Conservation (phyloP, 2,888 invertebrate species). For the Lasioglossum leucozonium region DNA sequence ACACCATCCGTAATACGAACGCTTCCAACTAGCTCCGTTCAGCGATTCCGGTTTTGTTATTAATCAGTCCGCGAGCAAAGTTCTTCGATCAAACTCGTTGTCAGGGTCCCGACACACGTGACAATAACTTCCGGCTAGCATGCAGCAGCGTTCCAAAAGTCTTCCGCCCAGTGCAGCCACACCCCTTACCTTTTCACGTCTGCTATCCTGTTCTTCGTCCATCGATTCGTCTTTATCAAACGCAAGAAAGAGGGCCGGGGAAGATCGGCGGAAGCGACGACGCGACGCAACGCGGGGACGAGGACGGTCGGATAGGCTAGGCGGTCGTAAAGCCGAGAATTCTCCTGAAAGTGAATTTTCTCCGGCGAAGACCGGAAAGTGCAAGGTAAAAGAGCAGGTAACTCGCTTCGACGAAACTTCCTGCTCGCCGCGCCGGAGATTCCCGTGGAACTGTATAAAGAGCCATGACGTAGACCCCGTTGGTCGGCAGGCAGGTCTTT, state of each 20-base stretch:
- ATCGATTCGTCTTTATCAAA: slow-evolving; percentile 58
- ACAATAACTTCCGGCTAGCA: slow-evolving; percentile 61
- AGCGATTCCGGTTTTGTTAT: not conserved
- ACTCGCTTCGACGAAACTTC: slow-evolving; percentile 73
- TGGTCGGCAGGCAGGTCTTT: slow-evolving; percentile 27
- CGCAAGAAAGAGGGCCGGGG: slow-evolving; percentile 42
- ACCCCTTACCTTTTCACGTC: slow-evolving; percentile 21
- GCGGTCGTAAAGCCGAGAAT: slow-evolving; percentile 60
- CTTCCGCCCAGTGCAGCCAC: slow-evolving; percentile 39
- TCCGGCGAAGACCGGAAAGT: slow-evolving; percentile 72
- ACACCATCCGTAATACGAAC: too few species aligned
- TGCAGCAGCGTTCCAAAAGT: not conserved
- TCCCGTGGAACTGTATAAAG: slow-evolving; percentile 25
- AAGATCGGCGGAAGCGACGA: slow-evolving; percentile 16
- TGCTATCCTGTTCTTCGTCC: not conserved
- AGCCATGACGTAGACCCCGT: slow-evolving; percentile 22
- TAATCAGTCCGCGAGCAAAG: slow-evolving; percentile 14
- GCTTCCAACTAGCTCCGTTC: too few species aligned
- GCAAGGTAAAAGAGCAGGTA: slow-evolving; percentile 76
- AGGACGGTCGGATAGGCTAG: slow-evolving; percentile 8
- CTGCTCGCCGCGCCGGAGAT: slow-evolving; percentile 19
- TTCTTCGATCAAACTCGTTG: not conserved
- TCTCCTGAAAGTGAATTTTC: slow-evolving; percentile 76
- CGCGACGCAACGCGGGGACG: not conserved
- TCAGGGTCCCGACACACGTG: not conserved